A percentile compares a stretch with the other conserved stretches of the same genome.
These are phyloP conservation scores for Empidonax alnorum DNA, from an alignment of 2,113 vertebrate species.

Conservation along the genomic window DNA sequence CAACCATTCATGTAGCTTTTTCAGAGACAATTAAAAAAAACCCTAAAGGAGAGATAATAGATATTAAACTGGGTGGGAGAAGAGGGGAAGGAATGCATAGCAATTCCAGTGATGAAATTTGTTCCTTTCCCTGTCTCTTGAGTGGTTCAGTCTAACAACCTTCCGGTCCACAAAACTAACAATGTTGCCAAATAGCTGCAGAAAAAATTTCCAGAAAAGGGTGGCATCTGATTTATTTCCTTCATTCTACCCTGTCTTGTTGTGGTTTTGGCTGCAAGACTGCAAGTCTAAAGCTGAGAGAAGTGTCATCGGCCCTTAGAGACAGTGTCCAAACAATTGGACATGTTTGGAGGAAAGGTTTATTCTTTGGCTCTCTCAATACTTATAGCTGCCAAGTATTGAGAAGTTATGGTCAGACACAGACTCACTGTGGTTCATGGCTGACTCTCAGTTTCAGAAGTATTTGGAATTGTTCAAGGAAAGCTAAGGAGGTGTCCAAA, in stretches of 20 bases:
- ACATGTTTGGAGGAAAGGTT: slow-evolving; percentile 36
- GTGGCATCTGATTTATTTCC: slow-evolving; percentile 64
- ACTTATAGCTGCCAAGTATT: slow-evolving; percentile 33
- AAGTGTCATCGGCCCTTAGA: slow-evolving; percentile 27
- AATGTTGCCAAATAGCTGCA: slow-evolving; percentile 35
- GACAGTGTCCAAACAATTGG: slow-evolving; percentile 44
- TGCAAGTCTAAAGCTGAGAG: slow-evolving; percentile 28
- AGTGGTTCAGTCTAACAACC: slow-evolving; percentile 34
- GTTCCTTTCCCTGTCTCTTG: not conserved
- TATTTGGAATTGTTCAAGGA: slow-evolving; percentile 52
- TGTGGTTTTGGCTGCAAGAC: slow-evolving; percentile 54
- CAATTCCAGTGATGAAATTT: not conserved
- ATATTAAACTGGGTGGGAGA: slow-evolving; percentile 4
- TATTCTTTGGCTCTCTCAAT: slow-evolving; percentile 43
- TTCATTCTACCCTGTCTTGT: slow-evolving; percentile 32
- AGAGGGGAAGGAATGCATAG: not conserved
- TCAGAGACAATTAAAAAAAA: not conserved
- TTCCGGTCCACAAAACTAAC: slow-evolving; percentile 38
- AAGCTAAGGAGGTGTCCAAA: slow-evolving; percentile 22
- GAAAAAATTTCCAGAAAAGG: slow-evolving; percentile 62
- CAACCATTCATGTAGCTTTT: not conserved
- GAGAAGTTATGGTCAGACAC: slow-evolving; percentile 25
- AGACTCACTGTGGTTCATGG: slow-evolving; percentile 24
- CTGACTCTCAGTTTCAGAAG: not conserved
- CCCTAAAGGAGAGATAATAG: not conserved